Evolutionary conservation across 30 jellyfish, hydroid and myxozoan species (phyloP).

Genomic region (Hydractinia symbiolongicarpus): DNA sequence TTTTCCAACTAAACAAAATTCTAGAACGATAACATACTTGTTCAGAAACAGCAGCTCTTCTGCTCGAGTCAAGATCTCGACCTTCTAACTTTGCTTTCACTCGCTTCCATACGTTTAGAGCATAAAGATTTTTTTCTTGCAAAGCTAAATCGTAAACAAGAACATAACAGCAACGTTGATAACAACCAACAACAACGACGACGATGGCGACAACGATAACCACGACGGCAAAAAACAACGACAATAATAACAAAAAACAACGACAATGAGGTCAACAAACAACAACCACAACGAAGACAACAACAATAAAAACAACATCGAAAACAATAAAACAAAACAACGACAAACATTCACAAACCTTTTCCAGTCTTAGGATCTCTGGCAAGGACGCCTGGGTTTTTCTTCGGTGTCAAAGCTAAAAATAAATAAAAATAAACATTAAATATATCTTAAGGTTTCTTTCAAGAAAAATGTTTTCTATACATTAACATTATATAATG

Average conservation of each 20-base stretch:
- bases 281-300: not conserved
- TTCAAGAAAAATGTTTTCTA: too few species aligned
- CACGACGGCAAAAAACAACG: too few species aligned
- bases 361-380: slow-evolving; percentile 87
- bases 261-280: not conserved
- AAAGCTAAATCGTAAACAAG: slow-evolving; percentile 39
- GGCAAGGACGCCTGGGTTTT: slow-evolving; percentile 20
- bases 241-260: too few species aligned
- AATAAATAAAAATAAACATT: not conserved
- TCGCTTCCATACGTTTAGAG: slow-evolving; percentile 95
- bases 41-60: slow-evolving; percentile 62
- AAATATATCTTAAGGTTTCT: too few species aligned
- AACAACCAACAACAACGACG: not conserved
- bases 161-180: not conserved
- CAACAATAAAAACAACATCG: not conserved
- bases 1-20: not conserved
- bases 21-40: slow-evolving; percentile 47
- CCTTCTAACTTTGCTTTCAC: slow-evolving; percentile 97
- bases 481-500: too few species aligned
- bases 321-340: too few species aligned
- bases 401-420: slow-evolving; percentile 61
- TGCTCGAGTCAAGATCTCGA: slow-evolving; percentile 64
- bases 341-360: slow-evolving; percentile 38
- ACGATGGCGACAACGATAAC: not conserved
- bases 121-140: slow-evolving; percentile 80